Evolutionary conservation across 2,797 vertebrate genomes (phyloP).

Genomic region (Anguilla megastoma): DNA sequence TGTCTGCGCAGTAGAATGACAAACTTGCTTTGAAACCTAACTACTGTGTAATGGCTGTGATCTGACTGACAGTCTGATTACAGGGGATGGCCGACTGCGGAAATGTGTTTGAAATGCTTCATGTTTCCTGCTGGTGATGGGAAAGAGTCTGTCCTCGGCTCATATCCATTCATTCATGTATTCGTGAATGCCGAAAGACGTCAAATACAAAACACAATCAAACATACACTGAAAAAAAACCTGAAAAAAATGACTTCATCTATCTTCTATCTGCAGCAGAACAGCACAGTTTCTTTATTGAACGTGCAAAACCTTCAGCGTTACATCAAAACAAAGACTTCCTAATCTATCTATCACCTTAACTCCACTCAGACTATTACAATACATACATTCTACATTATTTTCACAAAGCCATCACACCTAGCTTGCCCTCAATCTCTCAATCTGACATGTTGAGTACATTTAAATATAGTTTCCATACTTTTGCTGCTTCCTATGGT

Average conservation of each 20-base stretch:
- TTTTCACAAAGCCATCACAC: not conserved
- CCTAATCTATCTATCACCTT: no score
- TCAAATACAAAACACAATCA: not conserved
- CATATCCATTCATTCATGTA: not conserved
- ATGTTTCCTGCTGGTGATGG: not conserved
- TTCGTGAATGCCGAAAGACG: not conserved
- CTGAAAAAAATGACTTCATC: not conserved
- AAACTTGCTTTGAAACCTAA: not conserved
- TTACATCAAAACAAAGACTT: not conserved
- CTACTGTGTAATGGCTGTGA: slow-evolving; percentile 3
- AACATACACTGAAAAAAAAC: not conserved
- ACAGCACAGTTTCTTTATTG: not conserved
- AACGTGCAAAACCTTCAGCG: not conserved
- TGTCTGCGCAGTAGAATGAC: not conserved
- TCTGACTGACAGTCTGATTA: not conserved
- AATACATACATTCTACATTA: not conserved
- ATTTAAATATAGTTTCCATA: slow-evolving; percentile 3
- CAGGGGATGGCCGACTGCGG: not conserved
- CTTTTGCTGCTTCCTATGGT: not conserved
- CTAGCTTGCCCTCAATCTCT: not conserved
- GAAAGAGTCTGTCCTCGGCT: not conserved
- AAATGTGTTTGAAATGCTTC: not conserved
- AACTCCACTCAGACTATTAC: no score
- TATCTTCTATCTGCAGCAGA: not conserved
- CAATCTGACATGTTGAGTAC: not conserved